Base-by-base conservation (phyloP, 2,888 invertebrate species). In the Paralinhomoeus sp. region DNA sequence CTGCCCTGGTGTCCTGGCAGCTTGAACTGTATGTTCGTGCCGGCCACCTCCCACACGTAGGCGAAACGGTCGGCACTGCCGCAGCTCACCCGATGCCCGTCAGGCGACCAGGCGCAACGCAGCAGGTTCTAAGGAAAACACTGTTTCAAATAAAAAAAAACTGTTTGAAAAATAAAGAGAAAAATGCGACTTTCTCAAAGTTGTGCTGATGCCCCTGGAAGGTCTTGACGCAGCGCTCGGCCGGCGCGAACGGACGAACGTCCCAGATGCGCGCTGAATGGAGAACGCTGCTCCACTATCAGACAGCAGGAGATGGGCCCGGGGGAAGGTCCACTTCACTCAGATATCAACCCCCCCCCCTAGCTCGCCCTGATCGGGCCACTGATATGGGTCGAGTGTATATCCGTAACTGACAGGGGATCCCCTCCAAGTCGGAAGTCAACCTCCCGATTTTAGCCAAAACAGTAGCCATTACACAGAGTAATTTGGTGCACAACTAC, bases 1-100 rank as follows among this genome's bases (percentile, higher is more conserved):
- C 87, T 79, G 34, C 97, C 97, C 66, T 84, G 80, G 65, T 99
- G 97, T 0, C 97, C 97, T 0, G 97, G 93, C 53, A 99, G 71
- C 67, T 87, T 89, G 69, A 93, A 99, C 33, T 89, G 66, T 53
- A 93, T 80, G 48, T 85, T 73, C 24, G 89, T 72, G 1, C 81
- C 75, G 1, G 81, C 81, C 1, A 87, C 85, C 64, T 97, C 91
- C 97, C 97, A 99, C 48, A 97, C 72, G 64, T 91, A 87, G 27
- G 91, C 79, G 67, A 78, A 83, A 40, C 93, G 73, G 67, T 99
- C 97, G 0, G 89, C 79, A 0, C 91, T 91, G 0, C 97, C 97
- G 0, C 82, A 77, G 2, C 80, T 72, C 15, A 89, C 77, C 69
- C 81, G 81, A 44, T 78, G 78, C 1, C 89, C 87, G 65, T 91